These are phyloP conservation scores for Synaphobranchus kaupii DNA, from an alignment of 2,797 vertebrate species.

Conservation along the genomic window DNA sequence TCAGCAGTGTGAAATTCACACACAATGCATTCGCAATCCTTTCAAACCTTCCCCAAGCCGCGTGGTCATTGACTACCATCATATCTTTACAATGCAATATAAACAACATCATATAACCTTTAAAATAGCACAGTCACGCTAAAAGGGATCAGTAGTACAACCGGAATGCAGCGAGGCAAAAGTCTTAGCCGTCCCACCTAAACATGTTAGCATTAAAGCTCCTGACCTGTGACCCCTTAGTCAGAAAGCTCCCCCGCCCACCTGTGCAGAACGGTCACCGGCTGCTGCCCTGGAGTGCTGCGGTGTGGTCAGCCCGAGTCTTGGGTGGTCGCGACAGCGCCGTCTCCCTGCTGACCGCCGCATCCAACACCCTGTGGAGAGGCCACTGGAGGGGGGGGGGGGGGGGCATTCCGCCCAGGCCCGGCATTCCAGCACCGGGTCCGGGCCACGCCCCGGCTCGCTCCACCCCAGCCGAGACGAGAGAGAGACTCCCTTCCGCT, in stretches of 20 bases:
- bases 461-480: slow-evolving; percentile 32
- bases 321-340: slow-evolving; percentile 46
- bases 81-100: background rate
- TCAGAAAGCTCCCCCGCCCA: slow-evolving; percentile 37
- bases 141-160: background rate
- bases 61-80: background rate
- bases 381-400: slow-evolving; percentile 26
- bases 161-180: background rate
- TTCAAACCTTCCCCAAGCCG: background rate
- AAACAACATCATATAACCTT: slow-evolving; percentile 11
- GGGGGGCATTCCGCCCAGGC: slow-evolving; percentile 30
- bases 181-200: background rate
- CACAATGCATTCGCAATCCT: background rate
- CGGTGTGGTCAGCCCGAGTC: slow-evolving; percentile 31
- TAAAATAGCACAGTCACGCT: background rate
- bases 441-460: slow-evolving; percentile 47
- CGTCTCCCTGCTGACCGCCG: slow-evolving; percentile 35
- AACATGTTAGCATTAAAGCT: slow-evolving; percentile 20
- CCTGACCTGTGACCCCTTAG: slow-evolving; percentile 39
- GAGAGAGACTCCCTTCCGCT: slow-evolving; percentile 65
- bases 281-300: slow-evolving; percentile 24
- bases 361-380: slow-evolving; percentile 38
- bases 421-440: slow-evolving; percentile 17
- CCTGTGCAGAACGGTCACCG: slow-evolving; percentile 43
- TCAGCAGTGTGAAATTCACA: background rate